Conservation (phyloP, 2,113 vertebrate genomes). For the Sorex fumeus region DNA sequence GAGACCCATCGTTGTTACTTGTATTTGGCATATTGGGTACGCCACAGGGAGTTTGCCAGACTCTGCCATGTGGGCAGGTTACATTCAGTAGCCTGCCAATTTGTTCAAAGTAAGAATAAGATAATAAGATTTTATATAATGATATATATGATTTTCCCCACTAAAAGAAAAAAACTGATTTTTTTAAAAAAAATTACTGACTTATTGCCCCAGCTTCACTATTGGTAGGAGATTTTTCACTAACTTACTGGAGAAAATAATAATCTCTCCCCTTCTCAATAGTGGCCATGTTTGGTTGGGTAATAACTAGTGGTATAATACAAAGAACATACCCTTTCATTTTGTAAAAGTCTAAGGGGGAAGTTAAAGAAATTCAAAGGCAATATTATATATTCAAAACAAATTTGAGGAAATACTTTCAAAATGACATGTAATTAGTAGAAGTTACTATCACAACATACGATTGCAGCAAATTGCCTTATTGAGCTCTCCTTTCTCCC, state of each 20-base stretch:
- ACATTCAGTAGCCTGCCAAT: too few relatives aligned
- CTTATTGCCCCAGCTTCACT: slow-evolving; percentile 28
- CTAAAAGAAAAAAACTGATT: background rate
- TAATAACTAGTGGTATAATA: slow-evolving; percentile 75
- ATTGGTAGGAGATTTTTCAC: slow-evolving; percentile 65
- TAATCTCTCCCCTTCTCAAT: background rate
- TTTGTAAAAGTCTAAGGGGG: slow-evolving; percentile 84
- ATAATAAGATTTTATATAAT: slow-evolving; percentile 39
- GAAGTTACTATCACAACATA: slow-evolving; percentile 73
- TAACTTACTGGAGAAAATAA: slow-evolving; percentile 69
- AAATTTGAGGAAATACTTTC: slow-evolving; percentile 81
- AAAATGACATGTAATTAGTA: slow-evolving; percentile 80
- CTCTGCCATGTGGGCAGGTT: too few relatives aligned
- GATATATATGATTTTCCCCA: background rate
- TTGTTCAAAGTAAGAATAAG: too few relatives aligned
- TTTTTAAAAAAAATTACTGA: slow-evolving; percentile 67
- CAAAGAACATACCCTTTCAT: slow-evolving; percentile 77
- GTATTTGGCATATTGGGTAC: too few relatives aligned
- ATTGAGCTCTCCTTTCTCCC: slow-evolving; percentile 64
- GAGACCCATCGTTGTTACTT: too few relatives aligned
- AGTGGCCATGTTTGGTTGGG: slow-evolving; percentile 64
- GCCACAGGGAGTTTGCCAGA: too few relatives aligned
- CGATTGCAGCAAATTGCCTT: slow-evolving; percentile 78
- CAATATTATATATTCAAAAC: slow-evolving; percentile 75
- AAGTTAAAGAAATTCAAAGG: slow-evolving; percentile 86